A percentile compares a stretch with the other conserved stretches of the same genome.
These are phyloP conservation scores for Scolopax rusticola DNA, from an alignment of 2,797 vertebrate genomes.

Conservation along the genomic window DNA sequence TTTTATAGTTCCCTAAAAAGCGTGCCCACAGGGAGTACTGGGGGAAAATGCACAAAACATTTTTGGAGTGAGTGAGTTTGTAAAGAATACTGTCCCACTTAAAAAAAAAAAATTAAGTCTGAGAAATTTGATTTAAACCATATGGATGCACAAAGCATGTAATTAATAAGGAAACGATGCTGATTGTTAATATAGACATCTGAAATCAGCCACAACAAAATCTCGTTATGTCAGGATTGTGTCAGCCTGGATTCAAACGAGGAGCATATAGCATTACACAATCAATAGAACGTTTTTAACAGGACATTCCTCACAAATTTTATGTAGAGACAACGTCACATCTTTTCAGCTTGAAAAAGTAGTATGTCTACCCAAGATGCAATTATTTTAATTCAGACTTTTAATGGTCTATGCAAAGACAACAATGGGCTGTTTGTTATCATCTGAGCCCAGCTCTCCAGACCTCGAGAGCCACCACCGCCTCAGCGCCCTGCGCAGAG, in stretches of 20 bases:
- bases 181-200: constrained; percentile 44
- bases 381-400: constrained; percentile 47
- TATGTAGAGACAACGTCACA: neutral
- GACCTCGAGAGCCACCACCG: neutral
- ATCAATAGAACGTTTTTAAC: neutral
- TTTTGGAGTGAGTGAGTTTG: neutral
- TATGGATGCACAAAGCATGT: constrained; percentile 16
- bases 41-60: neutral
- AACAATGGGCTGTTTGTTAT: constrained; percentile 42
- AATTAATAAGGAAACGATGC: constrained; percentile 62
- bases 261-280: neutral
- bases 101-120: neutral
- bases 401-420: neutral
- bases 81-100: neutral
- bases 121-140: constrained; percentile 41
- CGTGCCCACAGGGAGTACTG: neutral
- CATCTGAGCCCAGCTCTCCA: neutral
- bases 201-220: constrained; percentile 51
- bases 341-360: constrained; percentile 5
- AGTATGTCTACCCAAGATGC: neutral
- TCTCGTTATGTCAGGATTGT: constrained; percentile 9
- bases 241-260: neutral
- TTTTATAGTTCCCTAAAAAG: constrained; percentile 23
- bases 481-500: fast-evolving
- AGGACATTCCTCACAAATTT: constrained; percentile 31